A percentile compares a stretch with the other conserved stretches of the same genome.
phyloP scores from a whole-genome alignment of 2,113 vertebrate species.

The Apeltes quadracus region DNA sequence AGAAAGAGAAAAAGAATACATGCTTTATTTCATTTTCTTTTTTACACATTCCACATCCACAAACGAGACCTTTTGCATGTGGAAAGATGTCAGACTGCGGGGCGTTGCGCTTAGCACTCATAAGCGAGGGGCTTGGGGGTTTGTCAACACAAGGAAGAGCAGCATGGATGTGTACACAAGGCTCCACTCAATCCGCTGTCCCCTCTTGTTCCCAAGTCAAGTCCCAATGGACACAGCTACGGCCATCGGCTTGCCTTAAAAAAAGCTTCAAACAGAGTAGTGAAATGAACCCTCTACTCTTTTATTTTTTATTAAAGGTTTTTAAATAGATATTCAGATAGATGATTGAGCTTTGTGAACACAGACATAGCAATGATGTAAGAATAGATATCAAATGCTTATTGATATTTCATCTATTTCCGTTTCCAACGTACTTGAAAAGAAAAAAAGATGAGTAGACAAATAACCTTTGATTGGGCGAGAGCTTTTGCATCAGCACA shows the following conservation, averaged over 20 bases:
- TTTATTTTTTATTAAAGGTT: constrained; percentile 15
- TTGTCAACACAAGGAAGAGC: not conserved
- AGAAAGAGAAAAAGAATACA: too few species aligned
- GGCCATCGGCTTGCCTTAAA: not conserved
- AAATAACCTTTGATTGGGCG: constrained; percentile 24
- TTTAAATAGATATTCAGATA: constrained; percentile 40
- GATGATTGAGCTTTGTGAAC: constrained; percentile 13
- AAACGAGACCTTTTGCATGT: not conserved
- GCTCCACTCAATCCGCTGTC: not conserved
- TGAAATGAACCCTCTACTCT: not conserved
- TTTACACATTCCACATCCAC: not conserved
- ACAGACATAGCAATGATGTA: constrained; percentile 20
- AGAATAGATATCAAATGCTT: constrained; percentile 12
- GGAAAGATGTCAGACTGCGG: not conserved
- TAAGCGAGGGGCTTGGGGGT: not conserved
- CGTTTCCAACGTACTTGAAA: constrained; percentile 8
- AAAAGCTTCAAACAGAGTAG: not conserved
- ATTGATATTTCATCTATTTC: not conserved
- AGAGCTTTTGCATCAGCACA: constrained; percentile 1
- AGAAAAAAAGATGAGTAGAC: not conserved
- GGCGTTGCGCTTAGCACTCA: too few species aligned
- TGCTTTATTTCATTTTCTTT: not conserved
- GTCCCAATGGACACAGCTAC: not conserved
- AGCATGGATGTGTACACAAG: not conserved
- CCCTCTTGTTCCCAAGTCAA: not conserved